Conservation (phyloP, 2,888 invertebrate genomes). For the Ferrisia virgata region DNA sequence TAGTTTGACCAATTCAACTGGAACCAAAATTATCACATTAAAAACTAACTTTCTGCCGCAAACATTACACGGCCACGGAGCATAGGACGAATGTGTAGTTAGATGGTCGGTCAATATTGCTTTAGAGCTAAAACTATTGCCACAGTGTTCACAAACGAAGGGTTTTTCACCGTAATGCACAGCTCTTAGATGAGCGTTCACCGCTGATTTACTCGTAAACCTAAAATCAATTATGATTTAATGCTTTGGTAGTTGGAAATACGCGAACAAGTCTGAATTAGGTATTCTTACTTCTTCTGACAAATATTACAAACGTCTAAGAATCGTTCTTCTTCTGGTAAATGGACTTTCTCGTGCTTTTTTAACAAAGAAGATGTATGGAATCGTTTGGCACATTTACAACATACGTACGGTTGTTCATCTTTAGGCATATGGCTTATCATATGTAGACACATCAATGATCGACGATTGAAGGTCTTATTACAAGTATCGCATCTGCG, state of each 20-base stretch:
- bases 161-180: slow-evolving; percentile 61
- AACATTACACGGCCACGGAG: slow-evolving; percentile 57
- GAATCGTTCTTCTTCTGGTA: slow-evolving; percentile 59
- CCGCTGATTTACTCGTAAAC: slow-evolving; percentile 59
- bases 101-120: slow-evolving; percentile 60
- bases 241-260: neutral
- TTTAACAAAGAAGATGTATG: slow-evolving; percentile 57
- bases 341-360: slow-evolving; percentile 58
- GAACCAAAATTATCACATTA: neutral
- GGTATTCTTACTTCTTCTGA: slow-evolving; percentile 56
- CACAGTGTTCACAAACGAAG: slow-evolving; percentile 60
- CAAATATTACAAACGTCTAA: slow-evolving; percentile 58
- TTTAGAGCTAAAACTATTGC: slow-evolving; percentile 60
- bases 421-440: slow-evolving; percentile 59
- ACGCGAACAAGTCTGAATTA: neutral
- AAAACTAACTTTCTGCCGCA: slow-evolving; percentile 57
- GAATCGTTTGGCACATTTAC: slow-evolving; percentile 57
- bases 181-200: slow-evolving; percentile 58
- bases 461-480: slow-evolving; percentile 56
- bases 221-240: slow-evolving; percentile 49
- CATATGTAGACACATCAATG: slow-evolving; percentile 58
- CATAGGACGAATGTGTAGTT: slow-evolving; percentile 61
- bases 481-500: slow-evolving; percentile 59
- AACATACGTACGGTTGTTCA: slow-evolving; percentile 57
- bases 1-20: too few species aligned